phyloP scores from a whole-genome alignment of 2,797 vertebrate species.

The Tamandua tetradactyla region DNA sequence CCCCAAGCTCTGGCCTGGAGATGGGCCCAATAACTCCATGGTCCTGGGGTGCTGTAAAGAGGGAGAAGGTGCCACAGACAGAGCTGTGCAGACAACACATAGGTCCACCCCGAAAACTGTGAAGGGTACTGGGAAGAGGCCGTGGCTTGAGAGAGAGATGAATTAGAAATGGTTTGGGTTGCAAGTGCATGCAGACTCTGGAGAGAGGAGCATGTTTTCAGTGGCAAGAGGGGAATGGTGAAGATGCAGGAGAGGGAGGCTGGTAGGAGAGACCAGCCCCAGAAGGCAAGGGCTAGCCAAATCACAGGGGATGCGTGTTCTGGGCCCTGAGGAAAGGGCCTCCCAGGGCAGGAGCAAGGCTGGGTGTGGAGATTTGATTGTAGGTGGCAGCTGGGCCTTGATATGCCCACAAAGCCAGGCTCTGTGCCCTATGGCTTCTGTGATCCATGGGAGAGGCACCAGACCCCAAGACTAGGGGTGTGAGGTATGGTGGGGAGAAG shows the following conservation, averaged over 20 bases:
- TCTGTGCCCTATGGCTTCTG: neutral
- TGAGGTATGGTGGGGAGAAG: too few relatives aligned
- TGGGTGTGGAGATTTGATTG: too few relatives aligned
- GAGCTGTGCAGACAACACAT: neutral
- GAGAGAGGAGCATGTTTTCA: neutral
- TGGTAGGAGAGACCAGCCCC: neutral
- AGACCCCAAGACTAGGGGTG: too few relatives aligned
- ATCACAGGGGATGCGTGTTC: neutral
- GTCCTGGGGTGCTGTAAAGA: too few relatives aligned
- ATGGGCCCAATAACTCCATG: too few relatives aligned
- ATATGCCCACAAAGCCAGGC: too few relatives aligned
- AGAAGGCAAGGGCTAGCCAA: neutral
- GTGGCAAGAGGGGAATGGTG: neutral
- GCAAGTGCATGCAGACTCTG: neutral
- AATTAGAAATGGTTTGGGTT: neutral
- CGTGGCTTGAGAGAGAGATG: neutral
- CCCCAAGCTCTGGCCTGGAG: neutral
- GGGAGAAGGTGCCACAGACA: neutral
- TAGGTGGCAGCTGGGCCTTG: too few relatives aligned
- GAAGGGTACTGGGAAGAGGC: neutral
- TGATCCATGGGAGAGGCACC: fast-evolving
- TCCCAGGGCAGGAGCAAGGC: neutral
- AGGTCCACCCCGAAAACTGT: neutral
- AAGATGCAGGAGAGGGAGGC: neutral
- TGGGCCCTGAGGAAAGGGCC: neutral